Base-by-base conservation (phyloP, 2,888 invertebrate genomes). In the Lithosia quadra region DNA sequence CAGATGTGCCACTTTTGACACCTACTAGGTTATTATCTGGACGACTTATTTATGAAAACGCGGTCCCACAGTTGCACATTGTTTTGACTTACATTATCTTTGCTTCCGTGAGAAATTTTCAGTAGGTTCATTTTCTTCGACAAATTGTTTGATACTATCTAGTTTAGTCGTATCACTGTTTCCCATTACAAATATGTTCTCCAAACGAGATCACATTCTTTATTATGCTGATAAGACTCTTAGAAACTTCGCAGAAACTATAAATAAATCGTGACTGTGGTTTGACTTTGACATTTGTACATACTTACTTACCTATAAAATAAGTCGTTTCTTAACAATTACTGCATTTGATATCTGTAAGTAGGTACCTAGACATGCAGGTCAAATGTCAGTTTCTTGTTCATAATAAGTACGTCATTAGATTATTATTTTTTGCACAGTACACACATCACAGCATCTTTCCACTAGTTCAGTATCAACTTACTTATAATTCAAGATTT, bases 131-230 rank as follows among this genome's bases (percentile, higher is more conserved):
- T 71, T 72, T 78, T 74, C 69, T 60, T 67, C 68, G 66, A 58
- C 58, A 33, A 71, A 78, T 78, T 73, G 73, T 77, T 68, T 68
- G 69, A 76, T 79, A 68, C 59, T 22, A 78, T 80, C 78, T 77
- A 61, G 65, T 56, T 70, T 62, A 36, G 60, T 62, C 70, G 69
- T 68, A 73, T 71, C 67, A 60, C n/a, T 75, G 68, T 71, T 72
- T 72, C 63, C 71, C 71, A 77, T 69, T 60, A 66, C 61, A 69
- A 77, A 64, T 72, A 62, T 34, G 13, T 63, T 34, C n/a, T 33
- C 22, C 4, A 22, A 63, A 63, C 55, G 55, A 33, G 33, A 34
- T 53, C 21, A 49, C n/a, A 18, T 9, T 63, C 33, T 34, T 63
- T 53, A 22, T 63, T 15, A 55, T 34, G 33, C 33, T 55, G 33